Base-by-base conservation (phyloP, 2,888 invertebrate species). In the Petrolisthes manimaculis region DNA sequence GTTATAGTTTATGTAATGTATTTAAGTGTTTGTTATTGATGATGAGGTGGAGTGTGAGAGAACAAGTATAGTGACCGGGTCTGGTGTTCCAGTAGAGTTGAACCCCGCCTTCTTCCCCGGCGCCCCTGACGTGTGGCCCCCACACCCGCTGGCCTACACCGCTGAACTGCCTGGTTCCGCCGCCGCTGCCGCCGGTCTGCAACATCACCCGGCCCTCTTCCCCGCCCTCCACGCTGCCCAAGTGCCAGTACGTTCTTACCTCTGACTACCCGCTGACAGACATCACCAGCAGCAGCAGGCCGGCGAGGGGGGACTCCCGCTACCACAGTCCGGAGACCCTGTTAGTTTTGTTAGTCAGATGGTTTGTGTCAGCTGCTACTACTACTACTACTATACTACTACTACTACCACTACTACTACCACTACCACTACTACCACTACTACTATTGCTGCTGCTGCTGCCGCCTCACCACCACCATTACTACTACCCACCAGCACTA, bases 141-240 rank as follows among this genome's bases (percentile, higher is more conserved):
- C 96, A 93, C 97, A 97, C 94, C 97, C 88, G 24, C 86, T 91
- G 86, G 90, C 90, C 84, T 90, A 90, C 83, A 90, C 89, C 21
- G 88, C 91, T 24, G 89, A 89, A 61, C 86, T 89, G 54, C 97
- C 97, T 95, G 96, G 96, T 95, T 96, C 96, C 95, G 97, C 97
- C 95, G 96, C 96, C 94, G 97, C 97, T 95, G 97, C 97, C 95
- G 96, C 97, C 95, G 96, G 96, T 94, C 97, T 97, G 96, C 98
- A 97, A 96, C 97, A 90, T 84, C 98, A 95, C 97, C 98, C 96
- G 97, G 98, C 97, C 98, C 98, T 97, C 98, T 98, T 95, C 97
- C 95, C 89, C 79, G 93, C 97, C 92, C 95, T 98, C 93, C 98
- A 91, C 75, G 89, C 98, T 93, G 89, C 98, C 93, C 98, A 98